Percentiles rank a stretch among this genome's conserved stretches.
Conservation (phyloP, 1,140 invertebrate species). For the Camponotus vicinus region DNA sequence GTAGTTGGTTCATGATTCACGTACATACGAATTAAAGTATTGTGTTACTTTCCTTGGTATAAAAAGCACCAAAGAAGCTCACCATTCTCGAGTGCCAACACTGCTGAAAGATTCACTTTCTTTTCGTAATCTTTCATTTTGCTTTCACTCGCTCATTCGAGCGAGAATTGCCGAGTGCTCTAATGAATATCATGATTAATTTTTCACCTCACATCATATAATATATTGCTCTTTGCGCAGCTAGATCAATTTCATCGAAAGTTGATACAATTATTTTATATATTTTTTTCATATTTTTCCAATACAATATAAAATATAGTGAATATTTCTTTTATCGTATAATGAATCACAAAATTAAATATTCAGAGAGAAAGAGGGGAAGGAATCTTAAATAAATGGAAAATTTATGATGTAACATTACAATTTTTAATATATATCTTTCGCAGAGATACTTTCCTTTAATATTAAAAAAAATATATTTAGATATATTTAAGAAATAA, state of each 20-base stretch:
- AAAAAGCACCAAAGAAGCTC: conserved; percentile 38
- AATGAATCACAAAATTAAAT: no score
- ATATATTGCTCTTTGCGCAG: neutral
- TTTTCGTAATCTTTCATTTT: conserved; percentile 73
- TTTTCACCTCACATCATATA: neutral
- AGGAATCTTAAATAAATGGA: no score
- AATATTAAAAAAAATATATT: no score
- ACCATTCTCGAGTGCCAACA: conserved; percentile 12
- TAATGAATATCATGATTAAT: conserved; percentile 58
- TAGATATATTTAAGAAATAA: no score
- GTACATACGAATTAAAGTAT: neutral
- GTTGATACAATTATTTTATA: no score
- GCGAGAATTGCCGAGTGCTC: conserved; percentile 53
- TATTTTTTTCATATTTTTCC: no score
- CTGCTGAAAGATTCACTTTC: conserved; percentile 76
- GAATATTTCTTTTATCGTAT: no score
- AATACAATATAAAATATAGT: no score
- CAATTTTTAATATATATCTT: no score
- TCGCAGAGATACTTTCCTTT: no score
- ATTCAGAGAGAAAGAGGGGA: no score
- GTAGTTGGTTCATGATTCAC: neutral
- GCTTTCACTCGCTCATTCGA: conserved; percentile 74
- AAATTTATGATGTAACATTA: no score
- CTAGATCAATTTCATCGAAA: neutral
- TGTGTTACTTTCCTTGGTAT: conserved; percentile 17